Base-by-base conservation (phyloP, 2,797 vertebrate species). In the Natrix natrix region DNA sequence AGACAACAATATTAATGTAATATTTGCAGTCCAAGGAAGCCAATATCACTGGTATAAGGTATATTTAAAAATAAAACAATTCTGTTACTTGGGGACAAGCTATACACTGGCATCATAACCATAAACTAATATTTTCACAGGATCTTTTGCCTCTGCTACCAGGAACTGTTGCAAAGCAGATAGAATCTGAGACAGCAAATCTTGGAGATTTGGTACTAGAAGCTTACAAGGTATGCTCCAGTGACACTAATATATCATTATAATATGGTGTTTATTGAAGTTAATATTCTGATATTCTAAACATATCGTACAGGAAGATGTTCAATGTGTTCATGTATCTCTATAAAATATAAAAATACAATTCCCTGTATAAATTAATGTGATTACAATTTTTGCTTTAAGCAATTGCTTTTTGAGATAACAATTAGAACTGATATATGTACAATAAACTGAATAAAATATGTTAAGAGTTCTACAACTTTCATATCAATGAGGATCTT, bases 11-110 rank as follows among this genome's bases (percentile, higher is more conserved):
- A 98, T 99, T 95, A 98, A 99, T 97, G 98, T 98, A 92, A 98
- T 99, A 95, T 99, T 99, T 95, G 99, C 99, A 26, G 99, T 99
- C 96, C 98, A 99, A 97, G 98, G 98, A 97, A 98, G 98, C 94
- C 98, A 98, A 94, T 99, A 98, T 98, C 98, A 98, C 97, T 99
- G 99, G 99, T 99, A 99, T 97, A 98, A 99, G 99, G 99, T 99
- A 98, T 98, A 97, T 97, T 96, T 95, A 96, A 95, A 91, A 48
- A 20, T 90, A 1, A 87, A 86, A 83, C 93, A 92, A 48, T 5
- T 63, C 2, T n/a, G 5, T 88, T 95, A 89, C 87, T 55, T 92
- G 91, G 96, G n/a, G 8, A 20, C 5, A 92, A 0, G 92, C 54
- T 60, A 94, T 87, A 56, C 91, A 91, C 60, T 90, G 90, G 93